phyloP scores from a whole-genome alignment of 2,113 vertebrate species.

The Meles meles region DNA sequence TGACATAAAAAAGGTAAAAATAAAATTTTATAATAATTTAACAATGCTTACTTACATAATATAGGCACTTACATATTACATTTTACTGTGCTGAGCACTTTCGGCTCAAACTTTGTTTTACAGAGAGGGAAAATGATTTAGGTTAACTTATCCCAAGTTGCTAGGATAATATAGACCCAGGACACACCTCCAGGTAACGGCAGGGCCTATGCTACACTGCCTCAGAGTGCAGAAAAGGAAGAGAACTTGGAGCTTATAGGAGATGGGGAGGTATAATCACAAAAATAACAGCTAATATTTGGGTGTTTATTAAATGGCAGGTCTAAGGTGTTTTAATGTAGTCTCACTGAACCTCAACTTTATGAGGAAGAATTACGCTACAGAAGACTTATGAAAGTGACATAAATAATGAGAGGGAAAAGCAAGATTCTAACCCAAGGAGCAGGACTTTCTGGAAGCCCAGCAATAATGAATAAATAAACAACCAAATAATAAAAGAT shows the following conservation, averaged over 20 bases:
- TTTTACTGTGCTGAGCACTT: background rate
- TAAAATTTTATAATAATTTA: background rate
- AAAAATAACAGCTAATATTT: background rate
- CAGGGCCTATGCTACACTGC: background rate
- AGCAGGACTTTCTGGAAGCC: background rate
- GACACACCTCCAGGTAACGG: background rate
- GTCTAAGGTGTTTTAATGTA: background rate
- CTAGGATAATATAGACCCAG: background rate
- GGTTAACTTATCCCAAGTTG: background rate
- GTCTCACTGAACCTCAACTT: background rate
- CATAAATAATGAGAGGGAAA: background rate
- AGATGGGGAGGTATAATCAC: background rate
- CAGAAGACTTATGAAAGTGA: background rate
- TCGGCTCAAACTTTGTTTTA: background rate
- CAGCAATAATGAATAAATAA: background rate
- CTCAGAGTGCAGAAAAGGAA: background rate
- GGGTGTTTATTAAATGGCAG: background rate
- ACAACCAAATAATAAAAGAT: background rate
- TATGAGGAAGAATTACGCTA: background rate
- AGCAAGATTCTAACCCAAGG: background rate
- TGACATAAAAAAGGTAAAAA: background rate
- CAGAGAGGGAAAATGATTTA: background rate
- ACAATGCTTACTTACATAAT: background rate
- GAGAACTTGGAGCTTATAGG: background rate
- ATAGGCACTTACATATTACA: background rate